Evolutionary conservation across 1,140 invertebrate species (phyloP), one percentile per base, ranked within the genome.

Genomic region (Sesamia nonagrioides): DNA sequence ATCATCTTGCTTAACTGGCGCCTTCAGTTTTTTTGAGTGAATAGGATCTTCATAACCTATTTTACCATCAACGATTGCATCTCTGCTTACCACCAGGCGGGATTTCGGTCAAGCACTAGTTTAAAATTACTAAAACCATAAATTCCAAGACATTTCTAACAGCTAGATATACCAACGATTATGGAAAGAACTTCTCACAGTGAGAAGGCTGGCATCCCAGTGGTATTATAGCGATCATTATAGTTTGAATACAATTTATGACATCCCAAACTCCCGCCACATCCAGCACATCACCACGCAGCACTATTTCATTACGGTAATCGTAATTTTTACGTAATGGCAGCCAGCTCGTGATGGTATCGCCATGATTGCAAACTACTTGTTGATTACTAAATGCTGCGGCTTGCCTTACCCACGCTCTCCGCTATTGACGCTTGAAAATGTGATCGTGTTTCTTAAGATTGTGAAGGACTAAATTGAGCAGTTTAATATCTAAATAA

Each of bases 291-390:
- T 15, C 40, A 75, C 33, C 15, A 61, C 76, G 33, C 63, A 75
- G 66, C 79, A 87, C 82, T 91, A 88, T 92, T 93, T 92, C 88
- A 92, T 93, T 93, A 93, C 90, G 84, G 91, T 92, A 91, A 92
- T 92, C 84, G 90, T 88, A 91, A 92, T 93, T 92, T 91, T 92
- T 91, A 90, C 91, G 91, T 92, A 93, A 93, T 89, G 79, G 75
- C 82, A 81, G 77, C 80, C 77, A 79, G 81, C 85, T 52, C 82
- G 84, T 82, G 91, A 92, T 91, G 80, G 72, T 86, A 89, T 92
- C 90, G 83, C 83, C 60, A 52, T 87, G 88, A 91, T 89, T 90
- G 91, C 91, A 75, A 83, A 84, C 73, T 66, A 60, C 68, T 77
- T 77, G 84, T 58, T 85, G 88, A 89, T 93, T 91, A 82, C 90